phyloP scores from a whole-genome alignment of 1,140 invertebrate genomes.

The Temnothorax longispinosus region DNA sequence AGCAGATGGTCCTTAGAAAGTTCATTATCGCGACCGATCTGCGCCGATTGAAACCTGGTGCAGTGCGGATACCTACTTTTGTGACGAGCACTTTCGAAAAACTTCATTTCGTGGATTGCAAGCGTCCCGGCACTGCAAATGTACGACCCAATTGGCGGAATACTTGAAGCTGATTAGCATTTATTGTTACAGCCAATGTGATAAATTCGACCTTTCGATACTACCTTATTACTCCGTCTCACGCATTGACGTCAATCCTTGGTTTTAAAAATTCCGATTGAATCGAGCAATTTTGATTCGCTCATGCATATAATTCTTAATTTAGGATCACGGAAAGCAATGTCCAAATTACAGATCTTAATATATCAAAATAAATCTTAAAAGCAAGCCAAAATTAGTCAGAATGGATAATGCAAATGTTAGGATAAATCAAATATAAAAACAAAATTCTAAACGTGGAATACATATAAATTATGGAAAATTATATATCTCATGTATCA shows the following conservation, averaged over 20 bases:
- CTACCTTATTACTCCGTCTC: too few species aligned
- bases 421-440: not conserved
- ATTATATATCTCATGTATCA: not conserved
- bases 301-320: too few species aligned
- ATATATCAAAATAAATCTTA: too few species aligned
- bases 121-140: not conserved
- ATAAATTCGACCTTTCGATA: too few species aligned
- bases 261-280: too few species aligned
- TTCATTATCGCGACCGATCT: constrained; percentile 34
- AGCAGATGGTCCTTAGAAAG: constrained; percentile 29
- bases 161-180: constrained; percentile 14
- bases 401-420: not conserved
- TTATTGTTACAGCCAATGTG: not conserved
- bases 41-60: not conserved
- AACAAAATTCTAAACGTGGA: not conserved
- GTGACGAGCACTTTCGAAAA: constrained; percentile 21
- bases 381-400: too few species aligned
- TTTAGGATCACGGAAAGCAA: too few species aligned
- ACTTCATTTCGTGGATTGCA: not conserved
- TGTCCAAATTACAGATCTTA: too few species aligned
- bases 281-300: too few species aligned
- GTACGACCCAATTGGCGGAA: constrained; percentile 1
- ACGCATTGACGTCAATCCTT: too few species aligned
- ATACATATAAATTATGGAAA: not conserved
- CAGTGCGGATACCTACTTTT: not conserved